Evolutionary conservation across 2,113 vertebrate genomes (phyloP).

Genomic region (Melospiza georgiana): DNA sequence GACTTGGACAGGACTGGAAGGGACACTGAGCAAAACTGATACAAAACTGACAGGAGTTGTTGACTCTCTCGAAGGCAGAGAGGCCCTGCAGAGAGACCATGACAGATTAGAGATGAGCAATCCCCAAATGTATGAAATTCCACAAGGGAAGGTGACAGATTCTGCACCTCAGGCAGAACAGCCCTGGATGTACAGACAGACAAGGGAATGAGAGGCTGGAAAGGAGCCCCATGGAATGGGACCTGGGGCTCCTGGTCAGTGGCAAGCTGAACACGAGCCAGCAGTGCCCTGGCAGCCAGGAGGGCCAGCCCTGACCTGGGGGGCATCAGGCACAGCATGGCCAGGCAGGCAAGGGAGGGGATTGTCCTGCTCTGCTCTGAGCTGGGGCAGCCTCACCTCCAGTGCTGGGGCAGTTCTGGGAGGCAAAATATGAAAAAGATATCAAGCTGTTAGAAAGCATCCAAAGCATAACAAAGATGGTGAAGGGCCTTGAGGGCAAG

Average conservation of each 20-base stretch:
- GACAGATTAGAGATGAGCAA: not conserved
- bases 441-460: not conserved
- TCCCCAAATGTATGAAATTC: not conserved
- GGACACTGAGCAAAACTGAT: not conserved
- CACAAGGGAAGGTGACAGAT: fast-evolving
- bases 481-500: not conserved
- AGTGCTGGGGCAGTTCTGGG: not conserved
- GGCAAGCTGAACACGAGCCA: not conserved
- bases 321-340: not conserved
- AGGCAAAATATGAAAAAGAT: not conserved
- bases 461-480: not conserved
- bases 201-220: not conserved
- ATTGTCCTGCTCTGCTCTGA: not conserved
- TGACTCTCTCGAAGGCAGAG: fast-evolving
- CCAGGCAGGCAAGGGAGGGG: not conserved
- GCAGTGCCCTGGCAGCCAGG: not conserved
- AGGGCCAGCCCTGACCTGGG: fast-evolving
- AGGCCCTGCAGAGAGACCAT: not conserved
- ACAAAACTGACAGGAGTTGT: not conserved
- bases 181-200: fast-evolving
- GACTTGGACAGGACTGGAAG: not conserved
- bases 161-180: not conserved
- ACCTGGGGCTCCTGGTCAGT: fast-evolving
- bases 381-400: fast-evolving
- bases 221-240: not conserved